phyloP scores from a whole-genome alignment of 2,888 invertebrate genomes.

The Piscicola geometra region DNA sequence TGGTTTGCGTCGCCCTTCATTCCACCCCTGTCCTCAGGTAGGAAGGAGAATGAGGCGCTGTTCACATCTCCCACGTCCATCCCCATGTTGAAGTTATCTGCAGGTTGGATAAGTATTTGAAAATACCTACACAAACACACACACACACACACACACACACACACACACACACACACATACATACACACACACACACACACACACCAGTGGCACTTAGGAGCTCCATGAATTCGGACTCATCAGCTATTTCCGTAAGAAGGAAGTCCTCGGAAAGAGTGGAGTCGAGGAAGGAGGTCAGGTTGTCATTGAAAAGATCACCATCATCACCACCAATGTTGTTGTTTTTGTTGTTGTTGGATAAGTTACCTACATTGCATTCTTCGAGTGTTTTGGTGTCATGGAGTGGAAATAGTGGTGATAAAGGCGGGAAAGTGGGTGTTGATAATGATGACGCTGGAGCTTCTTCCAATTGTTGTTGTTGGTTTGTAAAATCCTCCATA shows the following conservation, averaged over 20 bases:
- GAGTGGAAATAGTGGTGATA: neutral
- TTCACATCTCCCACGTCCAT: neutral
- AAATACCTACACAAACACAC: conserved; percentile 11
- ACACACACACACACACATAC: conserved; percentile 11
- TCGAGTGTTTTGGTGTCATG: neutral
- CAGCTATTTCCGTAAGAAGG: neutral
- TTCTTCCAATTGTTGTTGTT: neutral
- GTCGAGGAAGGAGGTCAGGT: neutral
- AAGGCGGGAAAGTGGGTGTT: neutral
- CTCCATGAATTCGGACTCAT: conserved; percentile 1
- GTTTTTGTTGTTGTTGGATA: too few relatives aligned
- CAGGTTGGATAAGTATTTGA: neutral
- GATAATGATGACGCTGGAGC: neutral
- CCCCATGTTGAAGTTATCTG: neutral
- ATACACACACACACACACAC: neutral
- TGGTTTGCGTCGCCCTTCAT: neutral
- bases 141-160: conserved; percentile 19
- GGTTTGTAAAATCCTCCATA: neutral
- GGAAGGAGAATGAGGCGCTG: neutral
- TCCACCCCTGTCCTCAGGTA: neutral
- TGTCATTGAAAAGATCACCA: neutral
- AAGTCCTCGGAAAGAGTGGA: neutral
- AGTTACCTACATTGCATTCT: too few relatives aligned
- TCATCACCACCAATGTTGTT: neutral
- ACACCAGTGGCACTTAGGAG: neutral